phyloP scores from a whole-genome alignment of 2,888 invertebrate species.

The Microplitis deprimator region DNA sequence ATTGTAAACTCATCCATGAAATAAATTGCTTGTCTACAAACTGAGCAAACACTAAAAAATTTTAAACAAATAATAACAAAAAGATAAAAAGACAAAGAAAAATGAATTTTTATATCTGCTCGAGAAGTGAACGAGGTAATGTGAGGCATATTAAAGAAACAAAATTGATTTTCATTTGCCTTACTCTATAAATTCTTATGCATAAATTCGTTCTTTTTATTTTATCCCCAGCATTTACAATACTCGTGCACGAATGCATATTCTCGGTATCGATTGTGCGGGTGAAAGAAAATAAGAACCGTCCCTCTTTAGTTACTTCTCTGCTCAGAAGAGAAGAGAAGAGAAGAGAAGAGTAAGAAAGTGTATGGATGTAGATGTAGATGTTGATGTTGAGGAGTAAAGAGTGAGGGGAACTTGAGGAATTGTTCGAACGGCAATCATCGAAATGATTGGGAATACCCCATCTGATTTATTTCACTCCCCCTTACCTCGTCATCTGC shows the following conservation, averaged over 20 bases:
- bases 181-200: not conserved
- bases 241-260: slow-evolving; percentile 34
- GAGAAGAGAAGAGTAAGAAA: not conserved
- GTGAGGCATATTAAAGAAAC: not conserved
- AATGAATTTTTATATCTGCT: not conserved
- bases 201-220: slow-evolving; percentile 11
- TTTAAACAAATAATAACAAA: not conserved
- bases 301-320: slow-evolving; percentile 38
- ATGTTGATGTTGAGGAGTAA: not conserved
- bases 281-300: slow-evolving; percentile 31
- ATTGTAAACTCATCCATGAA: slow-evolving; percentile 35
- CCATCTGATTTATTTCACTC: slow-evolving; percentile 13
- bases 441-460: slow-evolving; percentile 56
- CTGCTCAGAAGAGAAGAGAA: not conserved
- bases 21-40: slow-evolving; percentile 11
- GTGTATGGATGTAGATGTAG: not conserved
- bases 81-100: not conserved
- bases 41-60: not conserved
- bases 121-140: not conserved
- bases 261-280: slow-evolving; percentile 40
- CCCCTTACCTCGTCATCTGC: slow-evolving; percentile 23
- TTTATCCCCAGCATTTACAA: slow-evolving; percentile 18
- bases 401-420: slow-evolving; percentile 30
- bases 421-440: slow-evolving; percentile 54
- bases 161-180: not conserved